A percentile compares a stretch with the other conserved stretches of the same genome.
These are phyloP conservation scores for Epizoanthus stellaris DNA, from an alignment of 92 coral and sea anemone genomes.

Conservation along the genomic window DNA sequence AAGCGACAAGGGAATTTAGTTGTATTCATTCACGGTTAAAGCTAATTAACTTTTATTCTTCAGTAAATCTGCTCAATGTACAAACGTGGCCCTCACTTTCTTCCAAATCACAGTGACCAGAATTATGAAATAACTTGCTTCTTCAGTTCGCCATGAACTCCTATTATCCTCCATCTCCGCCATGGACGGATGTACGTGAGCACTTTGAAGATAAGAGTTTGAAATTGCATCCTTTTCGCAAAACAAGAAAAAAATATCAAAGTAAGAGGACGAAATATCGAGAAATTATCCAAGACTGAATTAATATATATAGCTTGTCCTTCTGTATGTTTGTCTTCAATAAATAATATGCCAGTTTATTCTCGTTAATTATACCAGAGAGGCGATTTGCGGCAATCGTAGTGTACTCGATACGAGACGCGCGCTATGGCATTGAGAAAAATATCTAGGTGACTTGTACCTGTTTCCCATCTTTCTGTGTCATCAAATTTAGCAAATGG, in stretches of 20 bases:
- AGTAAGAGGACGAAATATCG: background rate
- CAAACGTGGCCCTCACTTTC: background rate
- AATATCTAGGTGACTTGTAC: too few species aligned
- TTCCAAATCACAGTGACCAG: background rate
- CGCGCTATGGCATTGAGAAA: too few species aligned
- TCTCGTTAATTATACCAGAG: conserved; percentile 19
- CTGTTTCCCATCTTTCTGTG: too few species aligned
- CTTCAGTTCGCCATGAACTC: too few species aligned
- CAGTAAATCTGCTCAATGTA: background rate
- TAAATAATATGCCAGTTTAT: conserved; percentile 18
- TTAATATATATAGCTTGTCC: conserved; percentile 13
- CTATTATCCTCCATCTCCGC: too few species aligned
- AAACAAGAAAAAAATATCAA: background rate
- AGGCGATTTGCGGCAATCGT: background rate
- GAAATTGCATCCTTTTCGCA: too few species aligned
- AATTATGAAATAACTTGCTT: background rate
- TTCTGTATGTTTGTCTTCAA: conserved; percentile 5
- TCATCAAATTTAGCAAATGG: too few species aligned
- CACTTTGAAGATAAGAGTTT: background rate
- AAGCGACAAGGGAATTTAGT: conserved; percentile 19
- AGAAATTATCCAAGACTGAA: background rate
- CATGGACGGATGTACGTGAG: too few species aligned
- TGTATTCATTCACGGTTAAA: conserved; percentile 10
- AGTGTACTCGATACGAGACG: background rate
- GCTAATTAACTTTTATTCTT: conserved; percentile 17